Conservation (phyloP, 2,797 vertebrate genomes). For the Ammospiza maritima region DNA sequence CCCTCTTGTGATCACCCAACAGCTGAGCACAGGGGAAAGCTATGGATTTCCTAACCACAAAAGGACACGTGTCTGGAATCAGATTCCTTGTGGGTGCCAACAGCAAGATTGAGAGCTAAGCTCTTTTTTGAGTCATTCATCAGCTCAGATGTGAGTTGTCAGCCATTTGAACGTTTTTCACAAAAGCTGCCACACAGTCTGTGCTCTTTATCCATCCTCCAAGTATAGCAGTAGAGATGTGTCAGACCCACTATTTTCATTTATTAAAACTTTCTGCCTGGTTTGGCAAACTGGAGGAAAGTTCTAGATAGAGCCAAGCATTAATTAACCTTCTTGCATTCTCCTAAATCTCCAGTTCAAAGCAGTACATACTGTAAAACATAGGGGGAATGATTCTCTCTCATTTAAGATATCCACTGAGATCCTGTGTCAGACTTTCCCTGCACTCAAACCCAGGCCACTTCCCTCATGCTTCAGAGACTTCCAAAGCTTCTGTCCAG, state of each 20-base stretch:
- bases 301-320: neutral
- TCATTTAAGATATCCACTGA: neutral
- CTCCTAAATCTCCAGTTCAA: neutral
- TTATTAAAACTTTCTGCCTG: slow-evolving; percentile 20
- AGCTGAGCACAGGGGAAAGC: neutral
- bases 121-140: slow-evolving; percentile 56
- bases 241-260: neutral
- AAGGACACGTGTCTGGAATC: neutral
- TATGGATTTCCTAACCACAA: slow-evolving; percentile 6
- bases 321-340: neutral
- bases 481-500: neutral
- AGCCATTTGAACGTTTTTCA: slow-evolving; percentile 40
- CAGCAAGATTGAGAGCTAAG: neutral
- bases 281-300: neutral
- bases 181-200: slow-evolving; percentile 44
- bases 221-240: slow-evolving; percentile 26
- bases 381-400: neutral
- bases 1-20: neutral
- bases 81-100: neutral
- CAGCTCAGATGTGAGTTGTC: slow-evolving; percentile 49
- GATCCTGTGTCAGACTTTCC: neutral
- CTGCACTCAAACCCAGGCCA: neutral
- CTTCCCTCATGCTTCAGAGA: neutral
- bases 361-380: neutral
- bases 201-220: slow-evolving; percentile 16